Conservation (phyloP, 53 echinoderm and acorn worm genomes). For the Arbacia lixula region DNA sequence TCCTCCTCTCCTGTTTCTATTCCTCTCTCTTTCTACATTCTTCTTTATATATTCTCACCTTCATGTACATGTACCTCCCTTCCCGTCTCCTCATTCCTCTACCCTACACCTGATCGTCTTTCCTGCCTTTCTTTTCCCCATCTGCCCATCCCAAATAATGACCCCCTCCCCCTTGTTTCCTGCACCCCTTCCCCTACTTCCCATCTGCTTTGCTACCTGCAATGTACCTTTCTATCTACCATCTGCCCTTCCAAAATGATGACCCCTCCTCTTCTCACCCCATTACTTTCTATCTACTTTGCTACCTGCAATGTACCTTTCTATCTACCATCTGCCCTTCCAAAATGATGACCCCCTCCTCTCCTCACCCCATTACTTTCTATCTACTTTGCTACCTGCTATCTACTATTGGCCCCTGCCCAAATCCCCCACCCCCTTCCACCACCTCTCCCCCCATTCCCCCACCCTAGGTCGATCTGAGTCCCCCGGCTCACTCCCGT, state of each 20-base stretch:
- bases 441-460: background rate
- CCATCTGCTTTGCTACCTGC: background rate
- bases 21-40: no score
- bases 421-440: background rate
- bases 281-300: no score
- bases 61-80: no score
- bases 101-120: no score
- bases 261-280: background rate
- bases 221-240: background rate
- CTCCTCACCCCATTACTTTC: background rate
- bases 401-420: background rate
- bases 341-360: background rate
- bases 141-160: no score
- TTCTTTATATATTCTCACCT: no score
- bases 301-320: background rate
- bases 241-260: background rate
- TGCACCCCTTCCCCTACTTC: background rate
- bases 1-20: no score
- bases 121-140: no score
- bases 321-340: background rate
- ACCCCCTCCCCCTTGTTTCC: background rate
- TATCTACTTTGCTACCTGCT: background rate
- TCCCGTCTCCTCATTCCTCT: no score
- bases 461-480: slow-evolving; percentile 78
- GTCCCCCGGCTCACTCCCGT: slow-evolving; percentile 77